Percentiles rank a stretch among this genome's conserved stretches.
Conservation (phyloP, 2,797 vertebrate genomes). For the Chelidonichthys spinosus region DNA sequence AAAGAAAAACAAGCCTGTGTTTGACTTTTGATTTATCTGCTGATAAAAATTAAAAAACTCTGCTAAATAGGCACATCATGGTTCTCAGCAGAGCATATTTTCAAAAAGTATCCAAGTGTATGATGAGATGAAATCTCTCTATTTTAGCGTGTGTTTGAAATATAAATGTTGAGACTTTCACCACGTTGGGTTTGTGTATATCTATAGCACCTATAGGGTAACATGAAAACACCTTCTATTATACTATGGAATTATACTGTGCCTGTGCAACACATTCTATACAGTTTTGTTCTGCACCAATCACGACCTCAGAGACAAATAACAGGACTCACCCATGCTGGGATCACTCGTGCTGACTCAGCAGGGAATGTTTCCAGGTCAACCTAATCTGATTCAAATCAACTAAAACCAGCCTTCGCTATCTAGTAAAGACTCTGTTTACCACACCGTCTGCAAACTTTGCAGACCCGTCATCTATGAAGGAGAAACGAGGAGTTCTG, state of each 20-base stretch:
- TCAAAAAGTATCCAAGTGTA: neutral
- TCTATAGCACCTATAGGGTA: neutral
- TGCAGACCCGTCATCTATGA: constrained; percentile 16
- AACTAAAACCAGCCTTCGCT: constrained; percentile 3
- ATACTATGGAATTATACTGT: neutral
- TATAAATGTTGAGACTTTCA: neutral
- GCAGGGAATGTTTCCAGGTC: constrained; percentile 11
- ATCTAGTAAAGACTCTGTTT: constrained; percentile 7
- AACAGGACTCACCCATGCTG: constrained; percentile 64
- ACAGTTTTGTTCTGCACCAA: neutral
- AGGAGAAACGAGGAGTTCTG: neutral
- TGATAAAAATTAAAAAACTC: neutral
- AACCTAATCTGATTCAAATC: constrained; percentile 8
- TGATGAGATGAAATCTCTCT: neutral
- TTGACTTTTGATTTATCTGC: constrained; percentile 9
- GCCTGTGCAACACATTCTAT: neutral
- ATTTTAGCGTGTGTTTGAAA: neutral
- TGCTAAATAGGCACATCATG: neutral
- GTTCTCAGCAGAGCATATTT: neutral
- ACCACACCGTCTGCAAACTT: neutral
- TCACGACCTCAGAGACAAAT: neutral
- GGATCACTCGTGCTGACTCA: constrained; percentile 41
- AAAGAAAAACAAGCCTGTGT: neutral
- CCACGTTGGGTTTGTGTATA: neutral
- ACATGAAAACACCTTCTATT: neutral